Percentiles rank a stretch among this genome's conserved stretches.
These are phyloP conservation scores for Ganaspis sp. DNA, from an alignment of 1,140 invertebrate genomes.

Conservation along the genomic window DNA sequence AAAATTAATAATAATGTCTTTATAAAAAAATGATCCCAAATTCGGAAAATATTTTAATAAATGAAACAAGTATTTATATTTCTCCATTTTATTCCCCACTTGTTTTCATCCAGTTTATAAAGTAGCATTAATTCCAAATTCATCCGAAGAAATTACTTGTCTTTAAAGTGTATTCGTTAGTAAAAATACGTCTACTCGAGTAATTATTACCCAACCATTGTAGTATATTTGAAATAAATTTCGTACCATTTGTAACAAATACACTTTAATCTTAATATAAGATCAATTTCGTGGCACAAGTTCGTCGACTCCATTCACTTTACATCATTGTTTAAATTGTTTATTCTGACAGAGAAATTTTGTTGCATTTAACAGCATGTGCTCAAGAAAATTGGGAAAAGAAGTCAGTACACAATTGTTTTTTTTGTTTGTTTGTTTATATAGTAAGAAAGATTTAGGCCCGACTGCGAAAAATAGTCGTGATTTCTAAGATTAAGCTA, in stretches of 20 bases:
- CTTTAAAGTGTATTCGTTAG: conserved; percentile 5
- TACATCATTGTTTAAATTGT: not conserved
- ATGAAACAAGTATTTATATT: conserved; percentile 58
- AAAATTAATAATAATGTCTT: too few relatives aligned
- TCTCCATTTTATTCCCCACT: conserved; percentile 61
- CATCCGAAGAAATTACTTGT: not conserved
- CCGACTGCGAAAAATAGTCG: conserved; percentile 18
- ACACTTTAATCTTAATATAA: conserved; percentile 3
- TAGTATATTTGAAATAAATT: not conserved
- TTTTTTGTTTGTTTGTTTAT: not conserved
- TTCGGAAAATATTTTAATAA: conserved; percentile 41
- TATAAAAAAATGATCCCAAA: too few relatives aligned
- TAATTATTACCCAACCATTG: not conserved
- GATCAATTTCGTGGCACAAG: conserved; percentile 11
- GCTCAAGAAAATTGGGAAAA: conserved; percentile 15
- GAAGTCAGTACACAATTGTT: conserved; percentile 2
- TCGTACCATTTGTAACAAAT: conserved; percentile 5
- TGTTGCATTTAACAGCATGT: conserved; percentile 20
- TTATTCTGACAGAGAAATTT: conserved; percentile 3
- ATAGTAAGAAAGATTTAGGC: not conserved
- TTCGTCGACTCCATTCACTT: not conserved
- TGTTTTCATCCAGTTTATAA: conserved; percentile 33
- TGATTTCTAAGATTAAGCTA: conserved; percentile 11
- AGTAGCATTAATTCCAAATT: not conserved
- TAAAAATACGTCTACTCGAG: not conserved